These are phyloP conservation scores for Pseudomyrmex concolor DNA, from an alignment of 1,140 invertebrate species.

Conservation along the genomic window DNA sequence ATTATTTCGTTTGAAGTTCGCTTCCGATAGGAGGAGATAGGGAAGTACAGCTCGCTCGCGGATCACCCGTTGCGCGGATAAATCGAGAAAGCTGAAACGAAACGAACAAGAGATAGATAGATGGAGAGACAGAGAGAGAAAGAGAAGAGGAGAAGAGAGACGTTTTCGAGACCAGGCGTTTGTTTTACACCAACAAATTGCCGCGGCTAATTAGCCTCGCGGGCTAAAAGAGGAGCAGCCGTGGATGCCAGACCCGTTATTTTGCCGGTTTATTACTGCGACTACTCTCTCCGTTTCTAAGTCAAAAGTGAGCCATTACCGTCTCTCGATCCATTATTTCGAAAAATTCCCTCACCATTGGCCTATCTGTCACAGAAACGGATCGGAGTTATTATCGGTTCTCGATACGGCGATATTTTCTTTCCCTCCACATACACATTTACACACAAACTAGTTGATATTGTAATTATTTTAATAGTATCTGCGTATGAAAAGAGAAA, in stretches of 20 bases:
- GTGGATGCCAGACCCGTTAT: background rate
- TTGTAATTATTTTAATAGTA: too few relatives aligned
- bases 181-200: slow-evolving; percentile 83
- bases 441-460: too few relatives aligned
- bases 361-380: background rate
- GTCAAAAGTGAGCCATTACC: background rate
- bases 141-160: slow-evolving; percentile 11
- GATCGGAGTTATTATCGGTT: slow-evolving; percentile 9
- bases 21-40: slow-evolving; percentile 55
- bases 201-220: slow-evolving; percentile 80
- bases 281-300: background rate
- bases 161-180: slow-evolving; percentile 69
- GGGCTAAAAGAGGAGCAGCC: slow-evolving; percentile 69
- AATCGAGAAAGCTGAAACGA: slow-evolving; percentile 75
- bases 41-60: slow-evolving; percentile 60
- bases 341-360: background rate
- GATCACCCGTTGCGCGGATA: slow-evolving; percentile 58
- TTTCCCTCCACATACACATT: too few relatives aligned
- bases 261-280: slow-evolving; percentile 12
- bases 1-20: slow-evolving; percentile 85
- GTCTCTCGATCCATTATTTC: background rate
- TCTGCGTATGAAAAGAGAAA: too few relatives aligned
- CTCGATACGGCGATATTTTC: background rate
- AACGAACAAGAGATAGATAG: background rate
- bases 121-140: too few relatives aligned